Conservation (phyloP, 2,797 vertebrate genomes). For the Tiaroga cobitis region DNA sequence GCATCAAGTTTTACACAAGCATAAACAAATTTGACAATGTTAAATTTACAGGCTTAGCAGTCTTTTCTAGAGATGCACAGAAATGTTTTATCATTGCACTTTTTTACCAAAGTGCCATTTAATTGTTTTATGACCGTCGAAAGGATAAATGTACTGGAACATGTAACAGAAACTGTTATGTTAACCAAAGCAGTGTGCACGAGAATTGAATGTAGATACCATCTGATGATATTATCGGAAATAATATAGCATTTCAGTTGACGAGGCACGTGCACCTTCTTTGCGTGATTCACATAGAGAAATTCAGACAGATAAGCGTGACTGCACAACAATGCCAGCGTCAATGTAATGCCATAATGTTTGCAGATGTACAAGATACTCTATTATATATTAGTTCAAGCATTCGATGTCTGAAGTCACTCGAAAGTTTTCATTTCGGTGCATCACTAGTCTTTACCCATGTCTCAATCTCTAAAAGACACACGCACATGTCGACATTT, state of each 20-base stretch:
- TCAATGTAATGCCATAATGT: neutral
- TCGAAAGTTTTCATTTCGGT: neutral
- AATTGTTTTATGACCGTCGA: neutral
- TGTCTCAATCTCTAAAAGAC: conserved; percentile 1
- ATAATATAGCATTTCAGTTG: neutral
- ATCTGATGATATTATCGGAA: neutral
- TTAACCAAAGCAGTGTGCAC: neutral
- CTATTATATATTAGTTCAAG: neutral
- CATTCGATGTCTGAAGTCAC: neutral
- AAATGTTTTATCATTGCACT: neutral
- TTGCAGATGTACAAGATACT: neutral
- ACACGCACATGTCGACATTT: conserved; percentile 22
- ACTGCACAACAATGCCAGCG: neutral
- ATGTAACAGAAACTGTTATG: neutral
- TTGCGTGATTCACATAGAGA: neutral
- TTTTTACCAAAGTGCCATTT: neutral
- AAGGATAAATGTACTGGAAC: neutral
- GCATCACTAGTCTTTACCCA: conserved; percentile 24
- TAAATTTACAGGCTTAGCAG: neutral
- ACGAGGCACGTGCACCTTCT: neutral
- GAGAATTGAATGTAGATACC: neutral
- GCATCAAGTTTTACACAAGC: neutral
- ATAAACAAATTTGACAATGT: neutral
- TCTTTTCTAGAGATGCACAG: conserved; percentile 23
- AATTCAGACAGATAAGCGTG: neutral